phyloP scores from a whole-genome alignment of 53 echinoderm and acorn worm species.

The Apostichopus leukothele region DNA sequence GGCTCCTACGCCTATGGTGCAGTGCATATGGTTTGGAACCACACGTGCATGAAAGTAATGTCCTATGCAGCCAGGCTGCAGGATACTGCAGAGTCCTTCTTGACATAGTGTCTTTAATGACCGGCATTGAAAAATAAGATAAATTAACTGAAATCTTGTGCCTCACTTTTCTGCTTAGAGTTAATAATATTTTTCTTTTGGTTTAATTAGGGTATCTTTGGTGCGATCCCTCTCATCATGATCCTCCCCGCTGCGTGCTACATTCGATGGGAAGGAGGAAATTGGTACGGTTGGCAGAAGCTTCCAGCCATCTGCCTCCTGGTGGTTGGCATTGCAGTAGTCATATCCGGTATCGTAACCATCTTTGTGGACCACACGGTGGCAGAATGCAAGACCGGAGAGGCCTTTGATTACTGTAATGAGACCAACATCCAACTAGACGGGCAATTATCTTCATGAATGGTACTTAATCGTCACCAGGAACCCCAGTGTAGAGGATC shows the following conservation, averaged over 20 bases:
- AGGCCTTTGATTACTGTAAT: conserved; percentile 73
- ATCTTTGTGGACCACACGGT: conserved; percentile 65
- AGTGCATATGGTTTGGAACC: too few species aligned
- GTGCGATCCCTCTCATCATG: conserved; percentile 91
- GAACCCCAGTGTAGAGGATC: too few species aligned
- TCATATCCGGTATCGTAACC: conserved; percentile 79
- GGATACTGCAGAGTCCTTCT: too few species aligned
- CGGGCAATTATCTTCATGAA: neutral
- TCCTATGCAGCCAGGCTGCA: too few species aligned
- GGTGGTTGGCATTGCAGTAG: conserved; percentile 62
- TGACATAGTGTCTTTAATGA: too few species aligned
- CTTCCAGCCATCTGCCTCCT: conserved; percentile 78
- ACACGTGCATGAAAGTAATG: too few species aligned
- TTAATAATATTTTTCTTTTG: neutral
- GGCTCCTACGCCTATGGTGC: too few species aligned
- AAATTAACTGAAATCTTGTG: too few species aligned
- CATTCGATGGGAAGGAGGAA: conserved; percentile 73
- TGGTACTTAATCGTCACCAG: too few species aligned
- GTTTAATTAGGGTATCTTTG: conserved; percentile 70
- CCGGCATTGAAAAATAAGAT: too few species aligned
- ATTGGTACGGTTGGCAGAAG: conserved; percentile 72
- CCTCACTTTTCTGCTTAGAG: neutral
- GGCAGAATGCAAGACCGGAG: conserved; percentile 59
- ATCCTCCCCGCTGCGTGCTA: conserved; percentile 82
- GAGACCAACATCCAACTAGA: neutral